Evolutionary conservation across 2,888 invertebrate species (phyloP), one percentile per base, ranked within the genome.

Genomic region (Nezara viridula): DNA sequence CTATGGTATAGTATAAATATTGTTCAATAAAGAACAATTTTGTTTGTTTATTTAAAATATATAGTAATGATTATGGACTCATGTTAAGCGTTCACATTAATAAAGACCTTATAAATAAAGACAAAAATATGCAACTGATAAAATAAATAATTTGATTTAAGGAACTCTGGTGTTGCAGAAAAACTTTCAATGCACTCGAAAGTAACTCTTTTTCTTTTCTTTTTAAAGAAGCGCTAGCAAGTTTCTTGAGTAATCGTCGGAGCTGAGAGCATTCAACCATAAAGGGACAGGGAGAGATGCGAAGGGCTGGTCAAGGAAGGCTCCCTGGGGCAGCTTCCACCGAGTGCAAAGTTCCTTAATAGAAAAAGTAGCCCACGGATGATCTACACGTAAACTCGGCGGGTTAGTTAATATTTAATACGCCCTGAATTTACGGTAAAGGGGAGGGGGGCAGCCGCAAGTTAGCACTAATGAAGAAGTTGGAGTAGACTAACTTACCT

Each of bases 311-410:
- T 44, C 81, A 81, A 44, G 81, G 44, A 73, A 37, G 73, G 9
- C 81, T 81, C 44, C 2, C 77, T 44, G 21, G 81, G 81, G n/a
- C 40, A 27, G 40, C 44, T 27, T 10, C 12, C 44, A 14, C n/a
- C 81, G 40, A 86, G 86, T 55, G 55, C 86, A 86, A 86, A 86
- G 86, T 86, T 86, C 86, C 55, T 55, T 86, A 86, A 86, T 86
- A 86, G 86, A 86, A 86, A 86, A 86, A 86, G 86, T 86, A 86
- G 60, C 37, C 86, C 50, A 52, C 40, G 81, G 44, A 81, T 81
- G 81, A 81, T 81, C 44, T 81, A 81, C 81, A 81, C 81, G 44
- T 81, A 81, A 81, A 81, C 81, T 81, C 81, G 4, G 44, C 4
- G 47, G 44, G 81, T 81, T n/a, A 81, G 81, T 81, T 81, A 81